Conservation (phyloP, 2,797 vertebrate species). For the Coracias cyanogaster region DNA sequence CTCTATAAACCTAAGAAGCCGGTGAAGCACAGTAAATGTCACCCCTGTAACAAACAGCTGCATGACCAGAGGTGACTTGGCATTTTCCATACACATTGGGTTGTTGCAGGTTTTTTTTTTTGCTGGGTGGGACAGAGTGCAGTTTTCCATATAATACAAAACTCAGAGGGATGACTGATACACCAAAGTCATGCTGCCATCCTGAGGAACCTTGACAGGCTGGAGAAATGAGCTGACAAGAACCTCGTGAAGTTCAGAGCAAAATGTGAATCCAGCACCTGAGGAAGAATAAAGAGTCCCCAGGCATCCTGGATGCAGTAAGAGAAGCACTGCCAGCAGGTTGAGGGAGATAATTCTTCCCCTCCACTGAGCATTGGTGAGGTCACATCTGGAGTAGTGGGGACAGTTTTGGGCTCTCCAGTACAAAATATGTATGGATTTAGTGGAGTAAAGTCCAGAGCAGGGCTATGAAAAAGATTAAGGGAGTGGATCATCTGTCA, state of each 20-base stretch:
- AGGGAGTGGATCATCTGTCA: neutral
- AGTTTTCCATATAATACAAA: neutral
- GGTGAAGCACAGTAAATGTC: neutral
- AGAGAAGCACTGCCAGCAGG: neutral
- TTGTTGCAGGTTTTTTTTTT: accelerated
- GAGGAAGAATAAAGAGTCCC: neutral
- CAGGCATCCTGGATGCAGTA: neutral
- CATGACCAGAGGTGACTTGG: neutral
- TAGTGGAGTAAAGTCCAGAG: neutral
- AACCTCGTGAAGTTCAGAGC: neutral
- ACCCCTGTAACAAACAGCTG: neutral
- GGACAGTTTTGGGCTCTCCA: neutral
- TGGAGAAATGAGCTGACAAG: neutral
- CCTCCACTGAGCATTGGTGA: neutral
- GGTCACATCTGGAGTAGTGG: neutral
- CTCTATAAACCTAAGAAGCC: neutral
- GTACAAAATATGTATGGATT: neutral
- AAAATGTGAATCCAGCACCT: neutral
- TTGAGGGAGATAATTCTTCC: neutral
- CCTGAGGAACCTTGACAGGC: neutral
- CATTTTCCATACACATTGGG: neutral
- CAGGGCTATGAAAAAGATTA: neutral
- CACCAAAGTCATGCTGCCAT: neutral
- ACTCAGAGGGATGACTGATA: neutral
- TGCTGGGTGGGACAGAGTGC: neutral